phyloP scores from a whole-genome alignment of 2,113 vertebrate species.

The Menidia beryllina region DNA sequence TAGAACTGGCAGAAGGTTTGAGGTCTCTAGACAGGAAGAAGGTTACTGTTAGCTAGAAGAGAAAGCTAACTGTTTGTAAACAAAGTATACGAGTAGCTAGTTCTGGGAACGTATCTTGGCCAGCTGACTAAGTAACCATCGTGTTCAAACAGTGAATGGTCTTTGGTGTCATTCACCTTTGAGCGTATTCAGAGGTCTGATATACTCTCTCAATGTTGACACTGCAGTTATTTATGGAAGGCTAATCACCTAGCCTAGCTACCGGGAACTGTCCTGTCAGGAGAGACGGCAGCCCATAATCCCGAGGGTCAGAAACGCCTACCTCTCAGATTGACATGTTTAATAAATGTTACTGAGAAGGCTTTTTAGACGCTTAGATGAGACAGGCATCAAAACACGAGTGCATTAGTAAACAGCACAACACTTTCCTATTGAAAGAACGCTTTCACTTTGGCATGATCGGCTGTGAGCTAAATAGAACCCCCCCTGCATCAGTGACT shows the following conservation, averaged over 20 bases:
- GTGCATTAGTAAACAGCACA: not conserved
- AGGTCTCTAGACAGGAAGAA: conserved; percentile 63
- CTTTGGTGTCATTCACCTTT: not conserved
- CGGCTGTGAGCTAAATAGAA: not conserved
- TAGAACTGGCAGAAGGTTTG: conserved; percentile 76
- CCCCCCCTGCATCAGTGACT: too few species aligned
- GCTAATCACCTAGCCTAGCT: conserved; percentile 22
- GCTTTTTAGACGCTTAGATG: not conserved
- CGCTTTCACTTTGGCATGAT: not conserved
- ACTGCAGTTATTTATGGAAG: conserved; percentile 36
- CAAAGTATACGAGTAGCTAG: not conserved
- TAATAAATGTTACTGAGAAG: not conserved
- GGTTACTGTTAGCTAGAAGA: conserved; percentile 45
- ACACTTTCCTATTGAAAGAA: not conserved
- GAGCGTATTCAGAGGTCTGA: not conserved
- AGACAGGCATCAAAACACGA: conserved; percentile 1
- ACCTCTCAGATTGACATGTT: not conserved
- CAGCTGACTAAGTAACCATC: conserved; percentile 4
- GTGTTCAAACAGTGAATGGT: not conserved
- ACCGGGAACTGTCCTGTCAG: conserved; percentile 3
- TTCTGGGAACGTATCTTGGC: not conserved
- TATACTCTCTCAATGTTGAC: conserved; percentile 23
- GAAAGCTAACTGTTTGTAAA: conserved; percentile 29
- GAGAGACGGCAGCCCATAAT: not conserved
- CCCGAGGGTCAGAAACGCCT: conserved; percentile 23